Base-by-base conservation (phyloP, 2,113 vertebrate genomes). In the Perca schrenkii region DNA sequence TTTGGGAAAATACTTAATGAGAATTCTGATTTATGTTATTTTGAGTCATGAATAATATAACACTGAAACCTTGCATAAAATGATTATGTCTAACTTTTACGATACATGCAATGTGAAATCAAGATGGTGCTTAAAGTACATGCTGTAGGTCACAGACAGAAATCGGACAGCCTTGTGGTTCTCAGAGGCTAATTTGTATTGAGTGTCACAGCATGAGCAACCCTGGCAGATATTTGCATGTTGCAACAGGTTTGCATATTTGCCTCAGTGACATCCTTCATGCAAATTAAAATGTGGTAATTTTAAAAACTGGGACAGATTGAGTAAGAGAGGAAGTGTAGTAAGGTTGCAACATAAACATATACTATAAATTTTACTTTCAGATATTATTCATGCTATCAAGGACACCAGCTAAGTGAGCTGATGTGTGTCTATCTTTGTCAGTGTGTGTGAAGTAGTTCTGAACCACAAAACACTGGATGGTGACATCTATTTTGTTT, bases 171-270 rank as follows among this genome's bases (percentile, higher is more conserved):
- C 52, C 40, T 58, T 50, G 3, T 50, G 47, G 3, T 78, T 81
- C 15, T 31, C 3, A 19, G 6, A 50, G 31, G 14, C 57, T 71
- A 4, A 63, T 89, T 85, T 86, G 62, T 43, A 25, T 86, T 56
- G 54, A 53, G 3, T 64, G 31, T 57, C 31, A 56, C 46, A 50
- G 25, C 50, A 12, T 0, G 54, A 78, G 40, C 46, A 13, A 68
- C 74, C 54, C 25, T 8, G 58, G 61, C 47, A 60, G 52, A 3
- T 66, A 70, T 92, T 85, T 88, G 71, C 79, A 85, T 89, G 64
- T 74, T 63, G 17, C 58, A 52, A n/a, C 19, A 68, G 11, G 31
- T 91, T 92, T 92, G 79, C 80, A 86, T 85, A 43, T 80, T 49
- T 40, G 21, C 53, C 14, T 56, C 21, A 60, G 28, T 56, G 21